Evolutionary conservation across 1,140 invertebrate species (phyloP).

Genomic region (Orius insidiosus): DNA sequence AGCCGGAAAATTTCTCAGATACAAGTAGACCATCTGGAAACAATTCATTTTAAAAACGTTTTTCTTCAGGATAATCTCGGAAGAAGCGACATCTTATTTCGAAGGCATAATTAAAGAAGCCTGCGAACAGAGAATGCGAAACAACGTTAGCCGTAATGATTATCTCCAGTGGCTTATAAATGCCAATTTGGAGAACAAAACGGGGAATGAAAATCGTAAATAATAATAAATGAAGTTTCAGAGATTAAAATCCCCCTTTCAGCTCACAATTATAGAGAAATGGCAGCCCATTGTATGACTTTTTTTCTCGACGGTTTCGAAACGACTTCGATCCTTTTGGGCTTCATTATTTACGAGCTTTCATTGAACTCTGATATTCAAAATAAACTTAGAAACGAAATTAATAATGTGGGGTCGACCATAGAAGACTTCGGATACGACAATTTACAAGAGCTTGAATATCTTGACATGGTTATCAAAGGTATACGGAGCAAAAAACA

Average conservation of each 20-base stretch:
- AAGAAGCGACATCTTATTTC: slow-evolving; percentile 8
- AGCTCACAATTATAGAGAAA: not conserved
- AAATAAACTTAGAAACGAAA: slow-evolving; percentile 26
- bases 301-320: slow-evolving; percentile 23
- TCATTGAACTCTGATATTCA: slow-evolving; percentile 34
- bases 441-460: not conserved
- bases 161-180: slow-evolving; percentile 8
- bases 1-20: slow-evolving; percentile 6
- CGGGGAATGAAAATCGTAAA: not conserved
- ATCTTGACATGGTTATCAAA: not conserved
- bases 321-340: slow-evolving; percentile 28
- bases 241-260: too few species aligned
- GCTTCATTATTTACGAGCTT: slow-evolving; percentile 28
- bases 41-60: not conserved
- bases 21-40: slow-evolving; percentile 2
- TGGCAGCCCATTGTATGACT: slow-evolving; percentile 16
- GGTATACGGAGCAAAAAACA: not conserved
- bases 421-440: slow-evolving; percentile 3
- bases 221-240: too few species aligned
- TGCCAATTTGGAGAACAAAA: not conserved
- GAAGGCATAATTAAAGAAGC: not conserved
- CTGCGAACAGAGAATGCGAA: slow-evolving; percentile 3
- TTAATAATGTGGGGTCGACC: slow-evolving; percentile 10
- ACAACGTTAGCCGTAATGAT: slow-evolving; percentile 2
- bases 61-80: slow-evolving; percentile 6